phyloP scores from a whole-genome alignment of 2,797 vertebrate genomes.

The Loriculus beryllinus region DNA sequence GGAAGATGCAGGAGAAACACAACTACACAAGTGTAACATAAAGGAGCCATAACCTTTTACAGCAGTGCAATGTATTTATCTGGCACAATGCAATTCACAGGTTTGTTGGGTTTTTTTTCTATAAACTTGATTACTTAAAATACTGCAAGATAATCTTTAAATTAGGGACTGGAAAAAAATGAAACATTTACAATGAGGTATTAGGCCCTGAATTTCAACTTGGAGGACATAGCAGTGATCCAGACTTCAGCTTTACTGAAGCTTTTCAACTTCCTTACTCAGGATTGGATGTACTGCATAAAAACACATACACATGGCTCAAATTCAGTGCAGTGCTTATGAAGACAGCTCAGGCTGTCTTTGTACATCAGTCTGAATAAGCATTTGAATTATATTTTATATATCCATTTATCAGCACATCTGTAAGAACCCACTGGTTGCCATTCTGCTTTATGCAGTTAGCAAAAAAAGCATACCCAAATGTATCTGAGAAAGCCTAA shows the following conservation, averaged over 20 bases:
- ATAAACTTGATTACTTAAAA: not conserved
- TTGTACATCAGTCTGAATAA: not conserved
- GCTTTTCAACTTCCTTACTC: not conserved
- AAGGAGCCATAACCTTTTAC: not conserved
- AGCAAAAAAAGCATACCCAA: not conserved
- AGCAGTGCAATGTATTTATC: not conserved
- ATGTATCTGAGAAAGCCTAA: not conserved
- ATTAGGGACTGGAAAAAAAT: not conserved
- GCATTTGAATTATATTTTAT: not conserved
- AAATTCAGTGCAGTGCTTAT: not conserved
- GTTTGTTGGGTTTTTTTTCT: not conserved
- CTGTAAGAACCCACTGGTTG: not conserved
- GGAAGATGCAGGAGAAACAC: not conserved
- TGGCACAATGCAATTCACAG: not conserved
- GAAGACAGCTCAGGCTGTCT: not conserved
- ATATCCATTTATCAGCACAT: not conserved
- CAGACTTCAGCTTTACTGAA: not conserved
- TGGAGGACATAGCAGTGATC: not conserved
- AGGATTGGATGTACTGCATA: not conserved
- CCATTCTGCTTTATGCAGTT: not conserved
- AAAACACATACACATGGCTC: rapidly evolving
- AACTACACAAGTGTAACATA: not conserved
- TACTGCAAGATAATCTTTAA: not conserved
- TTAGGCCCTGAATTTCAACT: not conserved
- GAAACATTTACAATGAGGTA: not conserved